These are phyloP conservation scores for Ictalurus furcatus DNA, from an alignment of 2,113 vertebrate genomes.

Conservation along the genomic window DNA sequence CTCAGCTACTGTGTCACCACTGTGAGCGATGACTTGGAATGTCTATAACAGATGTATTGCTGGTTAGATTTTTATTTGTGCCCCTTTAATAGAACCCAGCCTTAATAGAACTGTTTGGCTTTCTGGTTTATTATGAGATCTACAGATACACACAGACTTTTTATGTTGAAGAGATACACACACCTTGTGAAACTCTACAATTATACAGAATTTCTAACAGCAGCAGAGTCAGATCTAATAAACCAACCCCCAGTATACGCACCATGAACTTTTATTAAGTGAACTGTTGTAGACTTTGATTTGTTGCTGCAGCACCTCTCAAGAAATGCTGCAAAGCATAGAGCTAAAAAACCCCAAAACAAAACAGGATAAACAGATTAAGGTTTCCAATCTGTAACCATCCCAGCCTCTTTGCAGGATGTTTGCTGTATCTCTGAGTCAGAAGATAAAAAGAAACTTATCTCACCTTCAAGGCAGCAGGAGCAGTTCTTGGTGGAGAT, in stretches of 20 bases:
- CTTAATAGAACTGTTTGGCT: neutral
- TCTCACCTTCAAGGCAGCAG: conserved; percentile 84
- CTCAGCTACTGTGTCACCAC: neutral
- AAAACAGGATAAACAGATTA: neutral
- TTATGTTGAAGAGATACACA: neutral
- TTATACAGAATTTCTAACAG: neutral
- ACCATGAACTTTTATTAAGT: neutral
- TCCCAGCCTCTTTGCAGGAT: neutral
- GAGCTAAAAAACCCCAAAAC: neutral
- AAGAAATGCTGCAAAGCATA: neutral
- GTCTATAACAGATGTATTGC: neutral
- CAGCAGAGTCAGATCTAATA: neutral
- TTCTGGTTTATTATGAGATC: neutral
- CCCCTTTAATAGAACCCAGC: neutral
- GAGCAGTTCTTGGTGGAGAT: conserved; percentile 86
- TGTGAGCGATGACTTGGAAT: neutral
- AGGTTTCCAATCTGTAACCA: neutral
- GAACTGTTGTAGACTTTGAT: neutral
- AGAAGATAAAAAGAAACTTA: neutral
- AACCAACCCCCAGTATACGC: neutral
- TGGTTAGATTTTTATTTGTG: neutral
- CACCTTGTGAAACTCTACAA: neutral
- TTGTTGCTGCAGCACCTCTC: neutral
- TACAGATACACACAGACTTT: neutral
- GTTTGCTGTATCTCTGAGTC: conserved; percentile 2